Percentiles rank a stretch among this genome's conserved stretches.
Evolutionary conservation across 2,888 invertebrate genomes (phyloP).

Genomic region (Cybosia mesomella): DNA sequence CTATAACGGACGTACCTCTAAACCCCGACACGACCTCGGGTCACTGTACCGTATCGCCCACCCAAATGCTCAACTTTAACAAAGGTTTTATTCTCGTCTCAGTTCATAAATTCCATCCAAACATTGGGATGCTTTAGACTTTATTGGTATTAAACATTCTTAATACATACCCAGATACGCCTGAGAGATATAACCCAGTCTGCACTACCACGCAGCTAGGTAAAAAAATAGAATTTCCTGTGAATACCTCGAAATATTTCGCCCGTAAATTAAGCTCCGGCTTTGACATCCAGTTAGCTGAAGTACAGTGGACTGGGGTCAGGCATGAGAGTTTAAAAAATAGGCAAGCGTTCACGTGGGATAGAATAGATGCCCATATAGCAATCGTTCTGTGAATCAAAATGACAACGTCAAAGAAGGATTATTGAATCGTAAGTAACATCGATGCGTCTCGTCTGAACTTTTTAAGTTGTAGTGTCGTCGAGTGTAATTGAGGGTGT

Average conservation of each 20-base stretch:
- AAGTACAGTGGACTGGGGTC: slow-evolving; percentile 76
- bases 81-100: background rate
- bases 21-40: background rate
- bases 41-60: slow-evolving; percentile 4
- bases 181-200: background rate
- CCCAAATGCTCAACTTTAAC: slow-evolving; percentile 4
- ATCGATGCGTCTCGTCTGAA: too few species aligned
- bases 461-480: too few species aligned
- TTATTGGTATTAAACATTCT: background rate
- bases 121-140: background rate
- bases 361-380: slow-evolving; percentile 81
- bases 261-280: slow-evolving; percentile 71
- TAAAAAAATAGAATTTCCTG: background rate
- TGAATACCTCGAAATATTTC: slow-evolving; percentile 69
- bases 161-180: background rate
- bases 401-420: background rate
- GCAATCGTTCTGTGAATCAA: slow-evolving; percentile 72
- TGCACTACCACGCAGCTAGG: background rate
- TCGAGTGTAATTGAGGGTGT: too few species aligned
- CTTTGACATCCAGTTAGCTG: slow-evolving; percentile 80
- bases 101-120: background rate
- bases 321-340: slow-evolving; percentile 83
- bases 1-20: background rate
- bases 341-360: slow-evolving; percentile 81
- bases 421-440: too few species aligned